These are phyloP conservation scores for Andrena cerasifolii DNA, from an alignment of 1,140 invertebrate species.

Conservation along the genomic window DNA sequence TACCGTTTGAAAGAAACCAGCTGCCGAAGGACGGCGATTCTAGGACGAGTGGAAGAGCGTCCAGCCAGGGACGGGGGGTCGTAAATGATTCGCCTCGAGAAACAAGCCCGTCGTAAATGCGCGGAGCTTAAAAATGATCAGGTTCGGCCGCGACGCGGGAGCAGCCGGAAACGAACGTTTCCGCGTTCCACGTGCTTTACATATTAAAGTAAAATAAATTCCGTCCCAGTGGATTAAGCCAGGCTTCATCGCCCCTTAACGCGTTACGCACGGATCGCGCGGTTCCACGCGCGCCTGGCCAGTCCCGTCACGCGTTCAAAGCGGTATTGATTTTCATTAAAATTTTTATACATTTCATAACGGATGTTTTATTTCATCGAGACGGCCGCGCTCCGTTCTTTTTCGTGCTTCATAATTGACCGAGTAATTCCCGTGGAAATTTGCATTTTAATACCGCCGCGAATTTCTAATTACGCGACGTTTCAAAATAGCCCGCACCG, in stretches of 20 bases:
- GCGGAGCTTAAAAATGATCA: slow-evolving; percentile 18
- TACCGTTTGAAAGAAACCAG: slow-evolving; percentile 23
- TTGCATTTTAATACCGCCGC: slow-evolving; percentile 27
- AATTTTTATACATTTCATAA: slow-evolving; percentile 51
- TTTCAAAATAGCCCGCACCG: slow-evolving; percentile 22
- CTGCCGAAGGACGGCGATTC: slow-evolving; percentile 23
- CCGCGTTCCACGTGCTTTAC: slow-evolving; percentile 16
- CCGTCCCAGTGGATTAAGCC: slow-evolving; percentile 39
- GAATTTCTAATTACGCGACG: slow-evolving; percentile 39
- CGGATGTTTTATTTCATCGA: slow-evolving; percentile 36
- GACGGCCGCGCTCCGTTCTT: neutral
- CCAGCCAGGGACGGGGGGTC: neutral
- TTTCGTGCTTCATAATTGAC: slow-evolving; percentile 19
- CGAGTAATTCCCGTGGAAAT: slow-evolving; percentile 17
- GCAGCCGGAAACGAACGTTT: slow-evolving; percentile 23
- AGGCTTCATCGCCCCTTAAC: slow-evolving; percentile 30
- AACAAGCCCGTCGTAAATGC: slow-evolving; percentile 17
- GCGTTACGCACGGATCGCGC: slow-evolving; percentile 33
- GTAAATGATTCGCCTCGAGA: slow-evolving; percentile 14
- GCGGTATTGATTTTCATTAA: slow-evolving; percentile 50
- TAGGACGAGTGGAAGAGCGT: slow-evolving; percentile 3
- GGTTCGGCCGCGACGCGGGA: neutral
- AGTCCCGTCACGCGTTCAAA: slow-evolving; percentile 11
- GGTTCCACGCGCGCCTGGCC: slow-evolving; percentile 34
- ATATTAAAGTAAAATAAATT: slow-evolving; percentile 52